Base-by-base conservation (phyloP, 1,140 invertebrate genomes). In the Panonychus citri region DNA sequence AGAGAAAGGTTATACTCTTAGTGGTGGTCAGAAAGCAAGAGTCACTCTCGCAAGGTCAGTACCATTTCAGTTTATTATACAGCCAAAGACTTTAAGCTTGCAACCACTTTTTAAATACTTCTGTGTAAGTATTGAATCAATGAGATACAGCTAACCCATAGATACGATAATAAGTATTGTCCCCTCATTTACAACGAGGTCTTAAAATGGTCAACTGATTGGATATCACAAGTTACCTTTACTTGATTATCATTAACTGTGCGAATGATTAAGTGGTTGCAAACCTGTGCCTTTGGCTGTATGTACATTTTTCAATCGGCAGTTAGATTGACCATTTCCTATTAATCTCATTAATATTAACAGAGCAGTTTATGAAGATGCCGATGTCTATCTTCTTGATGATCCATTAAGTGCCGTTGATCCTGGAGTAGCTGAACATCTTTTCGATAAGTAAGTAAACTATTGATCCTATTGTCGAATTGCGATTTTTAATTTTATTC, bases 1-100 rank as follows among this genome's bases (percentile, higher is more conserved):
- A 57, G 86, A 91, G 72, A 88, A 90, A 71, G 83, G 83, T 53
- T 91, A 96, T 60, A 97, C 95, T 72, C 73, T 98, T 56, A 91
- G 85, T 53, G 94, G 94, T 51, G 94, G 66, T 28, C 66, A 68
- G 51, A 67, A 67, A 58, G 67, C 68, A 54, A 53, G 66, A 51
- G 61, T 68, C 5, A 64, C 60, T 30, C 50, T 68, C 25, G 66
- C 66, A 2, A 58, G 49, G 49, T 51, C 26, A 51, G 26, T 40
- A 1, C 5, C 8, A 46, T 46, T n/a, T 46, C 21, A 19, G 2
- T 7, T 13, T 3, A 2, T 46, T 2, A 3, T 46, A n/a, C 10
- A 40, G n/a, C 10, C n/a, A 40, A 40, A 40, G 10, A 12, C n/a
- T 40, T 10, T n/a, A 40, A n/a, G n/a, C 10, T n/a, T 10, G 10